Evolutionary conservation across 2,888 invertebrate genomes (phyloP), one percentile per base, ranked within the genome.

Genomic region (Schizotus pectinicornis): DNA sequence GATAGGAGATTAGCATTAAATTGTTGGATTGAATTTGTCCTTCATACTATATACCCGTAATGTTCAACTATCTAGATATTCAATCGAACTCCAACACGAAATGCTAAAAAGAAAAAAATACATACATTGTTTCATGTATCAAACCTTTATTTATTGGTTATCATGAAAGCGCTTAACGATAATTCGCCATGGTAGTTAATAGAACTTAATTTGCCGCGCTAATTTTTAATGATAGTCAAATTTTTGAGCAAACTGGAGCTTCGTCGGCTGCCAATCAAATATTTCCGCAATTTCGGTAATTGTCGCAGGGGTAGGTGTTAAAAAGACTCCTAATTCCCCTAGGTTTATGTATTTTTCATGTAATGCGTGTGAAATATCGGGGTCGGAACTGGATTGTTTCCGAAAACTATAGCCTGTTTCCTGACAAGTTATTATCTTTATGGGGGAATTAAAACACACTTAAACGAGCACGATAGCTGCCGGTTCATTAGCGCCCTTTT

Each of bases 311-410:
- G 64, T 66, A 48, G 50, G 62, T 54, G 62, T 47, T 60, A 56
- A 60, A 52, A 56, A 51, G 62, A 54, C 57, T 52, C 60, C 60
- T 49, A 54, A 54, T 66, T 62, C 59, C 63, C 63, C 53, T 43
- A 13, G 32, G 45, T 56, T 47, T 57, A 64, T 60, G 52, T 56
- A 64, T 66, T 64, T 63, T 67, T 68, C 56, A 67, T 64, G 64
- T 54, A 58, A 59, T 52, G 67, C 65, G 67, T 67, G 68, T 66
- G 63, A 63, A 65, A 62, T 54, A 53, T 60, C 56, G 53, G 60
- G 66, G 64, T 59, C 57, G 66, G 62, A 66, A 65, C 62, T 62
- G 45, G 55, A 61, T 61, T 63, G 57, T 66, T 69, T 69, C 66
- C 67, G 59, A 65, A 64, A 63, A 56, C 62, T 61, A 63, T 64